Percentiles rank a stretch among this genome's conserved stretches.
These are phyloP conservation scores for Acanthochromis polyacanthus DNA, from an alignment of 2,113 vertebrate genomes.

Conservation along the genomic window DNA sequence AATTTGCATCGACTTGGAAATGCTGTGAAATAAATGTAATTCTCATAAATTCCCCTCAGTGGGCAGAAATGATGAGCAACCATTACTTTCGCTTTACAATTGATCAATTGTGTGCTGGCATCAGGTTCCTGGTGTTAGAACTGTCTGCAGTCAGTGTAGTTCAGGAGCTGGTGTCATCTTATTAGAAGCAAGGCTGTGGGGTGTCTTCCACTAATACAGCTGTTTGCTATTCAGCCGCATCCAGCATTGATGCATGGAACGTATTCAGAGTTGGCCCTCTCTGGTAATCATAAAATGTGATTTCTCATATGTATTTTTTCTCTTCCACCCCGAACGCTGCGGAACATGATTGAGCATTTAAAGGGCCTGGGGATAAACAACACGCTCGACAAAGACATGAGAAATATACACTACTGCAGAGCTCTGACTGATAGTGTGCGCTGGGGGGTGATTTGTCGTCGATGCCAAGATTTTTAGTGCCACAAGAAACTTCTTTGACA, in stretches of 20 bases:
- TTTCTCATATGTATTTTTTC: slow-evolving; percentile 48
- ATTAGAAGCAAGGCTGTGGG: slow-evolving; percentile 41
- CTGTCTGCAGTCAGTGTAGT: slow-evolving; percentile 17
- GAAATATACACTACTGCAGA: slow-evolving; percentile 36
- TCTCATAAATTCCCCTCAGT: slow-evolving; percentile 21
- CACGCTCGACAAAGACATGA: slow-evolving; percentile 49
- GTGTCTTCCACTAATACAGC: slow-evolving; percentile 33
- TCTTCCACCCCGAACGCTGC: slow-evolving; percentile 18
- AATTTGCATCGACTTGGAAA: slow-evolving; percentile 27
- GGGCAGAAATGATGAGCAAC: slow-evolving; percentile 27
- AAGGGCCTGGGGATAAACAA: slow-evolving; percentile 52
- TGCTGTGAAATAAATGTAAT: slow-evolving; percentile 39
- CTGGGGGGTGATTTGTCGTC: slow-evolving; percentile 42
- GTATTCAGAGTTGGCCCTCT: slow-evolving; percentile 47
- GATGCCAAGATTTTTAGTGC: slow-evolving; percentile 26
- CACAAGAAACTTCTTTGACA: slow-evolving; percentile 16
- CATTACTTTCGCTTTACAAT: slow-evolving; percentile 36
- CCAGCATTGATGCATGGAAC: slow-evolving; percentile 45
- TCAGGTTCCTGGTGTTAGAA: slow-evolving; percentile 24
- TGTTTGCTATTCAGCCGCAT: slow-evolving; percentile 46
- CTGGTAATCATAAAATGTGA: slow-evolving; percentile 57
- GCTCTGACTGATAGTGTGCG: slow-evolving; percentile 49
- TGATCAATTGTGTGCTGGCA: slow-evolving; percentile 41
- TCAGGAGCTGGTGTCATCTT: slow-evolving; percentile 22
- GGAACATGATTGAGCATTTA: slow-evolving; percentile 64